Percentiles rank a stretch among this genome's conserved stretches.
Conservation (phyloP, 2,797 vertebrate species). For the Spea hammondii region DNA sequence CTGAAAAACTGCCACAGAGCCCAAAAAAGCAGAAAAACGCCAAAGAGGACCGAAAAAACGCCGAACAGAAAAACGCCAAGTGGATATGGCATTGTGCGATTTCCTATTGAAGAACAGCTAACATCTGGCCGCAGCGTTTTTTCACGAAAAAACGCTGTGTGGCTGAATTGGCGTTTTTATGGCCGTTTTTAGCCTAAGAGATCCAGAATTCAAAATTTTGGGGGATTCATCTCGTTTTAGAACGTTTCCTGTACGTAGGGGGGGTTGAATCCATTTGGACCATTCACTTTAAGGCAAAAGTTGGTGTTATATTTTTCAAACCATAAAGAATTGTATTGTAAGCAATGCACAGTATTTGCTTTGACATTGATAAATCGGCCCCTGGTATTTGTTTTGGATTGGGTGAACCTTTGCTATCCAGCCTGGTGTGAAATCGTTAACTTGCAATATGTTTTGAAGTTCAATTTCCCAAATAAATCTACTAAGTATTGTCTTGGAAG, state of each 20-base stretch:
- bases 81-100: too few species aligned
- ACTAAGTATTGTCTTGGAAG: conserved; percentile 17
- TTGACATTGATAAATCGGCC: conserved; percentile 9
- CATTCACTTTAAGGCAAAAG: neutral
- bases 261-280: neutral
- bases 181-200: too few species aligned
- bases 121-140: too few species aligned
- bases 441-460: conserved; percentile 11
- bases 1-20: too few species aligned
- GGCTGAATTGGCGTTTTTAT: too few species aligned
- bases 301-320: neutral
- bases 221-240: neutral
- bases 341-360: neutral
- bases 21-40: too few species aligned
- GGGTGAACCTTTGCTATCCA: neutral
- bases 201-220: neutral
- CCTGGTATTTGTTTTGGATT: conserved; percentile 2
- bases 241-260: neutral
- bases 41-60: too few species aligned
- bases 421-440: neutral
- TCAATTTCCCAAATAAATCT: neutral
- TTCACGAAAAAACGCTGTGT: too few species aligned
- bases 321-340: neutral
- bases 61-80: too few species aligned
- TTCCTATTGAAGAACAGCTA: too few species aligned